These are phyloP conservation scores for Macropus fuliginosus DNA, from an alignment of 2,797 vertebrate species.

Conservation along the genomic window DNA sequence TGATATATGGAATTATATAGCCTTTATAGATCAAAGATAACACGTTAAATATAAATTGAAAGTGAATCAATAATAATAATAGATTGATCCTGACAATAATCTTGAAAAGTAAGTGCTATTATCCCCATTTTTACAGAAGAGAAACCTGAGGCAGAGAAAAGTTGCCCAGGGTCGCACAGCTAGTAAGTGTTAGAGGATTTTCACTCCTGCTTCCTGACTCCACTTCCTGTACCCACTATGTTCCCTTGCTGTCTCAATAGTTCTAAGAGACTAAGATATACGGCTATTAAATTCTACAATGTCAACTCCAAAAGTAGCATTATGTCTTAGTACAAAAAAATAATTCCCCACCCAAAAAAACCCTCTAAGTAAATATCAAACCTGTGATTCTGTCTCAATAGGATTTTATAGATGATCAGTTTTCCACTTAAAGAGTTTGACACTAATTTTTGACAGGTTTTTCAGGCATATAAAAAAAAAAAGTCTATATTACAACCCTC, in stretches of 20 bases:
- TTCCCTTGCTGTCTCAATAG: background rate
- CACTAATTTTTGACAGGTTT: constrained; percentile 28
- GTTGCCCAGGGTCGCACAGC: background rate
- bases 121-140: background rate
- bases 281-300: no score
- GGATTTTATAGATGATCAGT: background rate
- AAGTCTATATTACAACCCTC: constrained; percentile 38
- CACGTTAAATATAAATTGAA: background rate
- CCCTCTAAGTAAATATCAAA: background rate
- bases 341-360: background rate
- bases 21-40: background rate
- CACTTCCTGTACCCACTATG: background rate
- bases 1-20: background rate
- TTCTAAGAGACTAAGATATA: background rate
- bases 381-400: background rate
- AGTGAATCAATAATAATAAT: background rate
- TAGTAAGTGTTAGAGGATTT: background rate
- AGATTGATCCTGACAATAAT: background rate
- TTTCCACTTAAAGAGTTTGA: constrained; percentile 40
- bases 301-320: background rate
- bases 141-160: background rate
- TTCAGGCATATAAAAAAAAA: constrained; percentile 44
- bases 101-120: background rate
- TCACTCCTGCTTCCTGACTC: background rate
- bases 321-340: background rate